Base-by-base conservation (phyloP, 2,797 vertebrate genomes). In the Neoniphon sammara region DNA sequence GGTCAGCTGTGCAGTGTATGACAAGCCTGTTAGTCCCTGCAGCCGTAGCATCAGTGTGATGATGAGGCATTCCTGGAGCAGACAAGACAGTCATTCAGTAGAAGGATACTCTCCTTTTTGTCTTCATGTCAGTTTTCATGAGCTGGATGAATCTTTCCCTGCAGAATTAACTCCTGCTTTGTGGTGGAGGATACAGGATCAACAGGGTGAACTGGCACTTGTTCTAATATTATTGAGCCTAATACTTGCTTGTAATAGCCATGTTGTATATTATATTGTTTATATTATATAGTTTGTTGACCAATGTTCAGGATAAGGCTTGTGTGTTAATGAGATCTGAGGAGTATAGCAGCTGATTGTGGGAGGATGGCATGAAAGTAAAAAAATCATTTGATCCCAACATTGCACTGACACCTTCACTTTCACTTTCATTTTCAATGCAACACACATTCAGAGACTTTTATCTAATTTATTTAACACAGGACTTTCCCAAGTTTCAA, bases 101-200 rank as follows among this genome's bases (percentile, higher is more conserved):
- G 44, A 31, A 34, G 50, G 72, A 81, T 72, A 67, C 7, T 46
- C 44, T 46, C 36, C 36, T 39, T 50, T 39, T 39, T 44, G 59
- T 73, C 60, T 66, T 81, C 64, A 65, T 66, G 70, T 84, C 25
- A 1, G 17, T 58, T 54, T 77, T 57, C 65, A 60, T 61, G 62
- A 84, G 25, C 21, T 50, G 57, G 56, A 17, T 62, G 17, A 15
- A 39, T 70, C 52, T 74, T 61, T 81, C 65, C 23, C 36, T 60
- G 71, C 61, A 54, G 42, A 42, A 31, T 18, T 64, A 34, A 73
- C 39, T 75, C 30, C 58, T 61, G 44, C 49, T 58, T 63, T 59
- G 69, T 69, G 61, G 61, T 9, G 50, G 66, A 72, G 82, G 80
- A 86, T 78, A 85, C 76, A 62, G 83, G 67, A 54, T 49, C 20